Base-by-base conservation (phyloP, 2,113 vertebrate species). In the Ariopsis seemanni region DNA sequence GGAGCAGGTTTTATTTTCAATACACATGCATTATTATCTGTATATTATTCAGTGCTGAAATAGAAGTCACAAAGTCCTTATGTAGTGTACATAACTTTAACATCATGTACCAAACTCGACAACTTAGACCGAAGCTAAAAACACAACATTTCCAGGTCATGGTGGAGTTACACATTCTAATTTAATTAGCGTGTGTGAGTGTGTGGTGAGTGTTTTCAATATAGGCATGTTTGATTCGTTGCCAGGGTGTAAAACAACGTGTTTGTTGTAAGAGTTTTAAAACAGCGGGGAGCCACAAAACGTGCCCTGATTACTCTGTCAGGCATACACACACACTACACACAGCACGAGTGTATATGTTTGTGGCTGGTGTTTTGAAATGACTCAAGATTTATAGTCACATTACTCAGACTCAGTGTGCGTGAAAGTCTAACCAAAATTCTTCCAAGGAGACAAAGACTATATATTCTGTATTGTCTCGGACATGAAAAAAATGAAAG, bases 231-330 rank as follows among this genome's bases (percentile, higher is more conserved):
- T 89, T 85, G 91, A 91, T 88, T 86, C 75, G 12, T 22, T 88
- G 86, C 89, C 87, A 90, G 83, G 69, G 79, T 90, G 87, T 90
- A 88, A 82, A 91, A 69, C 82, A 83, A 72, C 81, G 30, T 91
- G 91, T 90, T 82, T 93, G 90, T 91, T 91, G 91, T 91, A 74
- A 81, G 87, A 74, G 87, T 86, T 85, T 88, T 91, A 93, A 93
- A 91, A 90, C 62, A 91, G 92, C 86, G 83, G 92, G 82, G 30
- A 81, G 55, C 72, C 85, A 30, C 50, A 83, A 74, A 88, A 88
- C 87, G 85, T 85, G 88, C 67, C 85, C 69, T 92, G 91, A 94
- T 93, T 91, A 90, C 83, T 89, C 81, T 67, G 86, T 77, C 20
- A 83, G 90, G 84, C 85, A 90, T 85, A 86, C 86, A 84, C 85